These are phyloP conservation scores for Lepidostoma basale DNA, from an alignment of 1,140 invertebrate genomes.

Conservation along the genomic window DNA sequence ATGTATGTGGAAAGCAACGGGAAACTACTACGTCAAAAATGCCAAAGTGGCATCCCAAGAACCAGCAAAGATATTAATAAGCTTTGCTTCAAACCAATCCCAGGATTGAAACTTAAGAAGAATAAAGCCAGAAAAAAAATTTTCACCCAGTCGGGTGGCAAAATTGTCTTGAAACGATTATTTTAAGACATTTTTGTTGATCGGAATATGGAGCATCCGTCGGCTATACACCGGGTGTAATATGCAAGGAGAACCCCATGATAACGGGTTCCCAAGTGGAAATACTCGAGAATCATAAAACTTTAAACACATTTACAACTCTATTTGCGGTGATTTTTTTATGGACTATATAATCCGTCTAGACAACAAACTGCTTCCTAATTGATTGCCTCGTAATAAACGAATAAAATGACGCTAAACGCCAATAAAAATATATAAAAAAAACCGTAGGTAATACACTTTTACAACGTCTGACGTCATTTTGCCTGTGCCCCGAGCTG, in stretches of 20 bases:
- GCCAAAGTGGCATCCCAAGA: too few species aligned
- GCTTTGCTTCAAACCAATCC: too few species aligned
- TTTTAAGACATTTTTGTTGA: too few species aligned
- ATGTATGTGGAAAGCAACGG: too few species aligned
- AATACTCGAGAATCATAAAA: conserved; percentile 35
- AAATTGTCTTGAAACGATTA: too few species aligned
- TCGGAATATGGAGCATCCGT: too few species aligned
- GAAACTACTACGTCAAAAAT: too few species aligned
- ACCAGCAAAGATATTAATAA: too few species aligned
- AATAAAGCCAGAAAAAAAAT: too few species aligned
- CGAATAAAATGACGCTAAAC: conserved; percentile 44
- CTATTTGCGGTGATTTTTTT: conserved; percentile 45
- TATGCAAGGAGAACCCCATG: neutral
- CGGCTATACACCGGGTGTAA: too few species aligned
- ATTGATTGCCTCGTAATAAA: conserved; percentile 47
- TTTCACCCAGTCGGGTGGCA: too few species aligned
- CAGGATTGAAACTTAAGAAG: too few species aligned
- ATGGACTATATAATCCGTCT: conserved; percentile 46
- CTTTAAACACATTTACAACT: conserved; percentile 43
- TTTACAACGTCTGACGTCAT: conserved; percentile 28
- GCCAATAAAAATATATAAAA: conserved; percentile 40
- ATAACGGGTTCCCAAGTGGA: neutral
- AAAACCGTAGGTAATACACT: conserved; percentile 34
- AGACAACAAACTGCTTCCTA: conserved; percentile 44
- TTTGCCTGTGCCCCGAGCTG: conserved; percentile 9